Evolutionary conservation across 2,113 vertebrate genomes (phyloP).

Genomic region (Mirounga angustirostris): DNA sequence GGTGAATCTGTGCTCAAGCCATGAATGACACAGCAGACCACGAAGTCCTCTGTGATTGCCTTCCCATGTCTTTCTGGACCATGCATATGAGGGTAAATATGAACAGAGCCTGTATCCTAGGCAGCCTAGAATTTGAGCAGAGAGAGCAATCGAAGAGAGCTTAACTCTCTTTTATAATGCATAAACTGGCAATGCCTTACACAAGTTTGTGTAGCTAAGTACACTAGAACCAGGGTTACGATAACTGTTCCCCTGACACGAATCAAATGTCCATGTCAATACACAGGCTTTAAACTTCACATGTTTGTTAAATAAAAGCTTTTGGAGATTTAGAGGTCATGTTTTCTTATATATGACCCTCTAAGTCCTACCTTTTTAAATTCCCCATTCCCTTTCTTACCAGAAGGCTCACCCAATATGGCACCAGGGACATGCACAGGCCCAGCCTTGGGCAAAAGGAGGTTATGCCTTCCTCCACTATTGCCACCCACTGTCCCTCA

Average conservation of each 20-base stretch:
- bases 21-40: neutral
- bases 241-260: neutral
- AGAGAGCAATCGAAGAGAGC: neutral
- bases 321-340: neutral
- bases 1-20: neutral
- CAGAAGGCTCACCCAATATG: neutral
- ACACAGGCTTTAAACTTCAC: neutral
- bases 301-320: neutral
- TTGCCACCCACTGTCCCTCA: neutral
- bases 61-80: neutral
- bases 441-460: neutral
- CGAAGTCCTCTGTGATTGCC: neutral
- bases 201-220: neutral
- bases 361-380: neutral
- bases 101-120: neutral
- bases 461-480: neutral
- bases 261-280: neutral
- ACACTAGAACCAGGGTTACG: neutral
- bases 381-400: neutral
- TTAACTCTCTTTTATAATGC: neutral
- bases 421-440: neutral
- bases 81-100: neutral
- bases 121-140: neutral
- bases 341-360: neutral
- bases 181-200: neutral